Percentiles rank a stretch among this genome's conserved stretches.
These are phyloP conservation scores for Rhinichthys osculus DNA, from an alignment of 2,797 vertebrate genomes.

Conservation along the genomic window DNA sequence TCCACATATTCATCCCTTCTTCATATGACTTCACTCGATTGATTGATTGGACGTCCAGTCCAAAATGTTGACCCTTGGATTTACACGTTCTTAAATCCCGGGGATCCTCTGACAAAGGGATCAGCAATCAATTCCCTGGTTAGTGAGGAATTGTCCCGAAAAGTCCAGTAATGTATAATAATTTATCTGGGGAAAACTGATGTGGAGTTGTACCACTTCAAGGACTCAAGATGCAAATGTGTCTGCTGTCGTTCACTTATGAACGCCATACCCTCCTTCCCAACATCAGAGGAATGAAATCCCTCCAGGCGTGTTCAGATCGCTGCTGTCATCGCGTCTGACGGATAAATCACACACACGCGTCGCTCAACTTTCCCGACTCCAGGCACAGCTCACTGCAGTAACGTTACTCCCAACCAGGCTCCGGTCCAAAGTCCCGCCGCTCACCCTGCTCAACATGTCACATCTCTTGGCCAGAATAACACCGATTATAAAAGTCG, in stretches of 20 bases:
- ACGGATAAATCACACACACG: slow-evolving; percentile 1
- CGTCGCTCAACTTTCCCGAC: slow-evolving; percentile 63
- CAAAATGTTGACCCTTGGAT: slow-evolving; percentile 36
- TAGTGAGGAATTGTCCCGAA: neutral
- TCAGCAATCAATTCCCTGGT: neutral
- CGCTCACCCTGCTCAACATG: slow-evolving; percentile 44
- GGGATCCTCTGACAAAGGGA: neutral
- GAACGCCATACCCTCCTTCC: slow-evolving; percentile 66
- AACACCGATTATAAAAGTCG: neutral
- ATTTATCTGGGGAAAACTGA: slow-evolving; percentile 74
- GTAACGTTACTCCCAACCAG: slow-evolving; percentile 38
- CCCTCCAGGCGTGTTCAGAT: neutral
- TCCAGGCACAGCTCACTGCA: slow-evolving; percentile 60
- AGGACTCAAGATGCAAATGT: slow-evolving; percentile 54
- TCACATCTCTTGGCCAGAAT: neutral
- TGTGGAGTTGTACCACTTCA: slow-evolving; percentile 61
- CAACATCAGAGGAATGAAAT: slow-evolving; percentile 23
- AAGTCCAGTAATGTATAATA: slow-evolving; percentile 5
- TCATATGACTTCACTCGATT: slow-evolving; percentile 35
- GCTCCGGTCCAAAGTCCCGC: slow-evolving; percentile 66
- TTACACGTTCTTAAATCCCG: slow-evolving; percentile 9
- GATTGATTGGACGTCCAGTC: slow-evolving; percentile 19
- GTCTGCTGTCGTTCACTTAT: slow-evolving; percentile 51
- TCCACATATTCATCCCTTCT: slow-evolving; percentile 73
- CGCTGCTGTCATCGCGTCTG: neutral